phyloP scores from a whole-genome alignment of 2,113 vertebrate genomes.

The Scomber japonicus region DNA sequence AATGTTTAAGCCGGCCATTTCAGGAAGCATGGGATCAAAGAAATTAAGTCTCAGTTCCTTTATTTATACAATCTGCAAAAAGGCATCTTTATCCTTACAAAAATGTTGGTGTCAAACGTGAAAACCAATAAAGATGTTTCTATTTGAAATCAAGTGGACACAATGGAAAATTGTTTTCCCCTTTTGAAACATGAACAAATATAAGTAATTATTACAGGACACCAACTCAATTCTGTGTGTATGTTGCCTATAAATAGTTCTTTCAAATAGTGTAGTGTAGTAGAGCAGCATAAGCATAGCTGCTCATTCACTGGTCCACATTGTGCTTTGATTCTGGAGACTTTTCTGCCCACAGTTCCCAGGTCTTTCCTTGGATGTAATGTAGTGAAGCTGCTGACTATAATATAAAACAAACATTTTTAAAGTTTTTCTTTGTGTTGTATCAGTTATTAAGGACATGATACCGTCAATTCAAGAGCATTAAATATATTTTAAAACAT shows the following conservation, averaged over 20 bases:
- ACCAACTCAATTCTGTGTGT: background rate
- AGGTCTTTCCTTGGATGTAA: background rate
- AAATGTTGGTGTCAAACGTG: constrained; percentile 9
- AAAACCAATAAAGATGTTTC: background rate
- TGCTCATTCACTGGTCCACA: constrained; percentile 9
- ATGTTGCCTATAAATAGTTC: background rate
- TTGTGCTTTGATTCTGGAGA: background rate
- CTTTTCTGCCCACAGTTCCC: background rate
- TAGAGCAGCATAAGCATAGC: background rate
- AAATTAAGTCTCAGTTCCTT: constrained; percentile 71
- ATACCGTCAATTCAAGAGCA: background rate
- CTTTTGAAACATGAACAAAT: background rate
- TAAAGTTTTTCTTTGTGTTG: background rate
- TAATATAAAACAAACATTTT: background rate
- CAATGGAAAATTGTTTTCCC: background rate
- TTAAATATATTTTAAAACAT: no score
- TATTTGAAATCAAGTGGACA: background rate
- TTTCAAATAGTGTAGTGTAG: background rate
- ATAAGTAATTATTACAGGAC: background rate
- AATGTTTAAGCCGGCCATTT: constrained; percentile 73
- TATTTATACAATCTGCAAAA: constrained; percentile 64
- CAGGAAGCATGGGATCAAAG: constrained; percentile 76
- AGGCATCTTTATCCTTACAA: constrained; percentile 27
- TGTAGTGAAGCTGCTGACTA: background rate
- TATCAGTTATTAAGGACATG: background rate